A percentile compares a stretch with the other conserved stretches of the same genome.
phyloP scores from a whole-genome alignment of 2,888 invertebrate genomes.

The Dendrolimus houi region DNA sequence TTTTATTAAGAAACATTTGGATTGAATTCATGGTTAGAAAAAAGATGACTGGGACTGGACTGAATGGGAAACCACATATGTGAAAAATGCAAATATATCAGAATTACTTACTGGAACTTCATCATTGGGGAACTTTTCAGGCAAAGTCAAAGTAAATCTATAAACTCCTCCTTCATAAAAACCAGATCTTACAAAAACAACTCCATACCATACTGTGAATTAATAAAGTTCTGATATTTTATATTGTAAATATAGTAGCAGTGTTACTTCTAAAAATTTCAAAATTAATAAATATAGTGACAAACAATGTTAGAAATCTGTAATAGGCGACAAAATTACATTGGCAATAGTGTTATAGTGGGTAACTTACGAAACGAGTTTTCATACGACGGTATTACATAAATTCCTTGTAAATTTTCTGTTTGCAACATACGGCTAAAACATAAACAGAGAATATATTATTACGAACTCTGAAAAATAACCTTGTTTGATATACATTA shows the following conservation, averaged over 20 bases:
- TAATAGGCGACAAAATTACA: too few species aligned
- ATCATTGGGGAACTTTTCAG: slow-evolving; percentile 91
- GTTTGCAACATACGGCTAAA: slow-evolving; percentile 89
- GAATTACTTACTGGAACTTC: slow-evolving; percentile 84
- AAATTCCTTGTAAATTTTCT: slow-evolving; percentile 91
- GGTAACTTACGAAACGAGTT: slow-evolving; percentile 84
- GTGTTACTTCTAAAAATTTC: too few species aligned
- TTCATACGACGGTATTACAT: slow-evolving; percentile 93
- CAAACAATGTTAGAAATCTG: too few species aligned
- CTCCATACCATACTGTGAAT: slow-evolving; percentile 91
- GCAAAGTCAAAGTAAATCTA: slow-evolving; percentile 90
- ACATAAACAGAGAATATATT: slow-evolving; percentile 21
- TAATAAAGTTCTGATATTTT: slow-evolving; percentile 2
- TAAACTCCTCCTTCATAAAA: slow-evolving; percentile 93
- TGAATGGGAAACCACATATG: too few species aligned
- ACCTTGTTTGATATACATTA: neutral
- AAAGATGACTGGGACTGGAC: too few species aligned
- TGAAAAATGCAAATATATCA: neutral
- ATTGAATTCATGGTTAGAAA: too few species aligned
- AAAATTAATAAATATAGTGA: too few species aligned
- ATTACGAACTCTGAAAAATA: neutral
- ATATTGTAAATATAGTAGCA: too few species aligned
- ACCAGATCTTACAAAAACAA: slow-evolving; percentile 92
- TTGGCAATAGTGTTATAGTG: neutral
- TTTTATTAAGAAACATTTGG: too few species aligned